Base-by-base conservation (phyloP, 1,140 invertebrate species). In the Camponotus pennsylvanicus region DNA sequence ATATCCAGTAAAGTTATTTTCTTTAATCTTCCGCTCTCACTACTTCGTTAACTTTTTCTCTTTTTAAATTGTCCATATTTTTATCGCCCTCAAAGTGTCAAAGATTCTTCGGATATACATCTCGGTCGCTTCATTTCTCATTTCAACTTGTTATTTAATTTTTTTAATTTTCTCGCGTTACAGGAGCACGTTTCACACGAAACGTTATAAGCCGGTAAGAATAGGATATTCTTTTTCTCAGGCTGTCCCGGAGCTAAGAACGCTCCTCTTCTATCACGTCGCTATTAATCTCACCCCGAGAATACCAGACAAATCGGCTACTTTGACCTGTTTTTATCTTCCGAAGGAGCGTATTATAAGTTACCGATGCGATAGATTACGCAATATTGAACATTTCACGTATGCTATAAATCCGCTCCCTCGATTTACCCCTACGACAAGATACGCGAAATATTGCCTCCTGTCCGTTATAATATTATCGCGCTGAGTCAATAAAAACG, bases 251-350 rank as follows among this genome's bases (percentile, higher is more conserved):
- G 27, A 63, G 40, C 69, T 61, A n/a, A 75, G n/a, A 61, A 42
- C 69, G 5, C 18, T 8, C 34, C 45, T 42, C 18, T 83, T 45
- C 27, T 37, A 40, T 49, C 69, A 18, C 79, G n/a, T 49, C 40
- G 27, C 55, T 73, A 75, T 83, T 83, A 83, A 83, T 83, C 69
- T 61, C 57, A 9, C 7, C 69, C 42, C 4, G 52, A 32, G 52
- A 32, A 18, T 34, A 49, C 15, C 34, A 13, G 69, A 83, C 79
- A 83, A 83, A 83, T 83, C 42, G 79, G 75, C 69, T 75, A 18
- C 40, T 37, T n/a, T 69, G 55, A 73, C 21, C 40, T 7, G 55
- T 18, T 73, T 75, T 83, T 83, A 42, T 83, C 79, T 83, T 45
- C 15, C 45, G n/a, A 67, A 55, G 15, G 13, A 45, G 15, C 55